These are phyloP conservation scores for Tuta absoluta DNA, from an alignment of 2,888 invertebrate species.

Conservation along the genomic window DNA sequence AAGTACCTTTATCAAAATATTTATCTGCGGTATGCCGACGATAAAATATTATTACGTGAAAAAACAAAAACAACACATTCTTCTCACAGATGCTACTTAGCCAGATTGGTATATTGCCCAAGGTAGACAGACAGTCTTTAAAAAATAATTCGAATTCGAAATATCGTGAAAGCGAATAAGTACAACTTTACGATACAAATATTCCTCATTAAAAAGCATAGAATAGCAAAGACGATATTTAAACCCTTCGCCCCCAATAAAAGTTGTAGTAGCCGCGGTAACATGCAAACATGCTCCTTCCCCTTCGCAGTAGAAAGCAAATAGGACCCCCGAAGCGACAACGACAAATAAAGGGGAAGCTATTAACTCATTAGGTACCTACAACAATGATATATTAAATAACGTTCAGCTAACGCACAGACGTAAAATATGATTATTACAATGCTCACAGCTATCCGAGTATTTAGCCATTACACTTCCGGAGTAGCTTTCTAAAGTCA, in stretches of 20 bases:
- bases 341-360: constrained; percentile 21
- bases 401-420: constrained; percentile 31
- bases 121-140: no score
- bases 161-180: no score
- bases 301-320: constrained; percentile 15
- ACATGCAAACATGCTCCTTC: constrained; percentile 11
- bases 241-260: constrained; percentile 12
- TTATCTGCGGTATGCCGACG: no score
- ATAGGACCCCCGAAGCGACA: constrained; percentile 21
- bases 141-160: no score
- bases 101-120: no score
- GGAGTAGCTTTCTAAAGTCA: constrained; percentile 46
- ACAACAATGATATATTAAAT: constrained; percentile 27
- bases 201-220: background rate
- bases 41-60: no score
- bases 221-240: background rate
- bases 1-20: no score
- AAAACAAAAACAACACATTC: no score
- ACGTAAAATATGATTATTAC: constrained; percentile 38
- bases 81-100: no score
- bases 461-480: constrained; percentile 38
- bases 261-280: constrained; percentile 4
- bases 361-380: constrained; percentile 23
- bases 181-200: background rate
- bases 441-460: constrained; percentile 43